These are phyloP conservation scores for Ailurus styani DNA, from an alignment of 2,113 vertebrate species.

Conservation along the genomic window DNA sequence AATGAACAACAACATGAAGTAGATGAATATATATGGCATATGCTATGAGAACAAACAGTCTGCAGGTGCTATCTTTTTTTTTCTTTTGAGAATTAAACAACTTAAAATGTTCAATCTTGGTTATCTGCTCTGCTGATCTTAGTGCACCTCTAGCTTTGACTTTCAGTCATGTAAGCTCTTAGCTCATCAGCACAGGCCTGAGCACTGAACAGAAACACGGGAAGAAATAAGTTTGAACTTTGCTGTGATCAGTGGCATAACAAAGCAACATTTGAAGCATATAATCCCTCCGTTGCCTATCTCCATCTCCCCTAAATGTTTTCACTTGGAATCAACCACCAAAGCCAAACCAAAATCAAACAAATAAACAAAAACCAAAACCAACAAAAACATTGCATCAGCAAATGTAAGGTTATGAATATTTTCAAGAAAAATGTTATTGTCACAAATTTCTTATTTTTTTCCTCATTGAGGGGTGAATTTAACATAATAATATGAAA, in stretches of 20 bases:
- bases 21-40: background rate
- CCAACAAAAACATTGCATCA: conserved; percentile 51
- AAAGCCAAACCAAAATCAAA: background rate
- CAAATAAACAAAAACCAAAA: background rate
- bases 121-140: conserved; percentile 44
- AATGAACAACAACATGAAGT: background rate
- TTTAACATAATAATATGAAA: background rate
- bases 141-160: conserved; percentile 44
- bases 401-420: background rate
- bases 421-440: background rate
- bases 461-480: background rate
- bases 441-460: background rate
- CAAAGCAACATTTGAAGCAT: conserved; percentile 59
- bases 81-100: background rate
- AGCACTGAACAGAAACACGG: conserved; percentile 44
- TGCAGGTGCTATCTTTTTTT: background rate
- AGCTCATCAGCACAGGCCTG: conserved; percentile 49
- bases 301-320: background rate
- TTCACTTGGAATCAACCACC: background rate
- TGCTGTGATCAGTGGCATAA: conserved; percentile 64
- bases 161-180: conserved; percentile 22
- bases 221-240: conserved; percentile 55
- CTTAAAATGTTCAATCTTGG: conserved; percentile 53
- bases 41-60: background rate
- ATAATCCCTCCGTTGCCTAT: background rate